phyloP scores from a whole-genome alignment of 2,113 vertebrate species.

The Sturnus vulgaris region DNA sequence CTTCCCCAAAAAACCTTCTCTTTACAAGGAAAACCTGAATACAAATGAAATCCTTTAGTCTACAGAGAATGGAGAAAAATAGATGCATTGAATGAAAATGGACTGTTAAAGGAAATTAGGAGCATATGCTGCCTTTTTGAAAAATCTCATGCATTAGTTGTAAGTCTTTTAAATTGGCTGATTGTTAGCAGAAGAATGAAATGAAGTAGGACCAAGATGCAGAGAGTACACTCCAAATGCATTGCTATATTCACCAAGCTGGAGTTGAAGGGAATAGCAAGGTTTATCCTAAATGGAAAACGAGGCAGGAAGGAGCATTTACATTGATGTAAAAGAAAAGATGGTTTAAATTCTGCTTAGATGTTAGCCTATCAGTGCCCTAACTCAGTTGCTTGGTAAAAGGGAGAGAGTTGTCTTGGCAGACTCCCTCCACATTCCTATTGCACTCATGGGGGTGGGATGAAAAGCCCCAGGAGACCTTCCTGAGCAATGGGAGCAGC shows the following conservation, averaged over 20 bases:
- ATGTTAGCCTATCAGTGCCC: background rate
- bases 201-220: background rate
- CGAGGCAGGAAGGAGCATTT: background rate
- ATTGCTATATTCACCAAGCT: background rate
- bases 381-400: background rate
- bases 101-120: constrained; percentile 56
- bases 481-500: background rate
- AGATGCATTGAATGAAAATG: constrained; percentile 39
- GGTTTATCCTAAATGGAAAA: background rate
- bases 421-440: background rate
- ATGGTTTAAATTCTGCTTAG: background rate
- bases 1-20: background rate
- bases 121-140: background rate
- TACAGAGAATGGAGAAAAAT: constrained; percentile 7
- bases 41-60: constrained; percentile 36
- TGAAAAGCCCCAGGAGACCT: background rate
- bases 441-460: background rate
- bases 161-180: constrained; percentile 16
- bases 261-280: background rate
- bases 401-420: background rate
- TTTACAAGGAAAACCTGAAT: constrained; percentile 1
- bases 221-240: background rate
- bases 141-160: constrained; percentile 14
- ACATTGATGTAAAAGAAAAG: background rate
- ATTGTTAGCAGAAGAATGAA: background rate